Base-by-base conservation (phyloP, 2,113 vertebrate genomes). In the Numida meleagris region DNA sequence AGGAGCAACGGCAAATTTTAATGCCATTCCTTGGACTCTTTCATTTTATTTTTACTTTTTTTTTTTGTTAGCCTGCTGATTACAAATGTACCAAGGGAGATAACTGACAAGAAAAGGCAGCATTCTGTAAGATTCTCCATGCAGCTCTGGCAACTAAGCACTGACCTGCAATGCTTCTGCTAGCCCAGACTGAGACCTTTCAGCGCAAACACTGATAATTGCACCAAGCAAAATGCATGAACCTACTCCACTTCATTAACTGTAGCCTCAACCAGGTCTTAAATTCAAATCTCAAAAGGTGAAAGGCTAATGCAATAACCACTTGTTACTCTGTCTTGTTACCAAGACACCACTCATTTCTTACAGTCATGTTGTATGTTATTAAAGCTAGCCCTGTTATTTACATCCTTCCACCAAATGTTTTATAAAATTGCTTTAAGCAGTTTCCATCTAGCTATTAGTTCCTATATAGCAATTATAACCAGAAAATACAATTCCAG, bases 231-330 rank as follows among this genome's bases (percentile, higher is more conserved):
- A 45, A 68, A 62, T 0, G 9, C 2, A 3, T 42, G 79, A 91
- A 93, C 79, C 55, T 63, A 55, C 80, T 29, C 36, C 2, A 38
- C 65, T 82, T 42, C 88, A 80, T 51, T 55, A 88, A 83, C 61
- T 59, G 76, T 59, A 90, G 48, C 80, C 42, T 46, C 83, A 62
- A 74, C 38, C 4, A 3, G 50, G 61, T 65, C 82, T 63, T 20
- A 23, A 70, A 94, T 75, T 72, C 80, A 34, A 4, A 46, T 65
- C 34, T 75, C 57, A 45, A 38, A 90, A 90, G 83, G 68, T 85
- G 88, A 90, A 88, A 94, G 92, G 83, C 68, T 55, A 88, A 94
- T 31, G 68, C 70, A 86, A 81, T 71, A 95, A 88, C 51, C 72
- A 71, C 68, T 90, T 67, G 43, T 82, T 83, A 57, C 67, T 59